Percentiles rank a stretch among this genome's conserved stretches.
phyloP scores from a whole-genome alignment of 2,888 invertebrate species.

The Podabrus alpinus region DNA sequence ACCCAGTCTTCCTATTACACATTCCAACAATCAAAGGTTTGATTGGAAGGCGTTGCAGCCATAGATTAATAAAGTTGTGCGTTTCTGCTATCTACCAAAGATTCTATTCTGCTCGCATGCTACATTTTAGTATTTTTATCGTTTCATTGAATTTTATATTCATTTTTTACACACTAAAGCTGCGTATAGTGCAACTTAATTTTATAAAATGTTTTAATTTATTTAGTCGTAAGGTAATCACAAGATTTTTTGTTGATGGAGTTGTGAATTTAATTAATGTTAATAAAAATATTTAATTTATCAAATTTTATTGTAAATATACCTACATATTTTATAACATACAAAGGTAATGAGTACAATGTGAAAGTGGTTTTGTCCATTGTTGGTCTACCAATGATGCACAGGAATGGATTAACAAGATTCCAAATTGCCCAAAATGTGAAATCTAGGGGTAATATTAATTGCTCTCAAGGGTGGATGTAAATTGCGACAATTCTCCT shows the following conservation, averaged over 20 bases:
- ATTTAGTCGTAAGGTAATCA: neutral
- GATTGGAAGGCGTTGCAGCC: slow-evolving; percentile 69
- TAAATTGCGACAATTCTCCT: too few relatives aligned
- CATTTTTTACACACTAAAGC: neutral
- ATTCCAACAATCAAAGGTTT: slow-evolving; percentile 83
- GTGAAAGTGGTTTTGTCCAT: too few relatives aligned
- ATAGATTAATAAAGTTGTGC: slow-evolving; percentile 5
- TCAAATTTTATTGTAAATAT: too few relatives aligned
- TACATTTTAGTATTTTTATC: neutral
- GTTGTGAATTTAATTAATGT: neutral
- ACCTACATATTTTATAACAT: too few relatives aligned
- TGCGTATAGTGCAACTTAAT: neutral
- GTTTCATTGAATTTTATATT: neutral
- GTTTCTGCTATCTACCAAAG: neutral
- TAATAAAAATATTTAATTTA: neutral
- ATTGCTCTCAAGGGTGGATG: too few relatives aligned
- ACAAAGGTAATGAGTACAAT: too few relatives aligned
- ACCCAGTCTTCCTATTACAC: slow-evolving; percentile 83
- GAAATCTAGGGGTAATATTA: too few relatives aligned
- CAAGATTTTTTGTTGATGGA: neutral
- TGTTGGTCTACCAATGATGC: too few relatives aligned
- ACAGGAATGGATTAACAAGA: too few relatives aligned
- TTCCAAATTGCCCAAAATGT: too few relatives aligned
- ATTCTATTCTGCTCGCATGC: neutral
- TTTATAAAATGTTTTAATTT: neutral